Base-by-base conservation (phyloP, 2,113 vertebrate genomes). In the Gyps fulvus region DNA sequence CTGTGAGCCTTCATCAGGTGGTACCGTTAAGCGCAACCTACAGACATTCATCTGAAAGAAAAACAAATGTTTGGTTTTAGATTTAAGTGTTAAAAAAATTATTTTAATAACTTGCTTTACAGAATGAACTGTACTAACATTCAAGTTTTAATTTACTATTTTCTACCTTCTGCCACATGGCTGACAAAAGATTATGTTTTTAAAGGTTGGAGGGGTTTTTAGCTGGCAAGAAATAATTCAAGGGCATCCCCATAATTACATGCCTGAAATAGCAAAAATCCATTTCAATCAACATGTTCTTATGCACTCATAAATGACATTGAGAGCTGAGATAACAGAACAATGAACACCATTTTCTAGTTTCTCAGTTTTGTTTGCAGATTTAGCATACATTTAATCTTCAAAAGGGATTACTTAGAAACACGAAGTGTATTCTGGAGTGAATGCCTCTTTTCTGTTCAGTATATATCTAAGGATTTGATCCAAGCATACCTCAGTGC, bases 11-110 rank as follows among this genome's bases (percentile, higher is more conserved):
- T 98, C 98, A 79, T 98, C 99, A 0, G 98, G 97, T 21, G 99
- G 99, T 8, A 99, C 97, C 1, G 99, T 99, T 57, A 99, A 98
- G 73, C 99, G 98, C 19, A 99, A 98, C 69, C 99, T 98, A 55
- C 98, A 98, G 93, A 99, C 98, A 43, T 98, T 98, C 89, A 99
- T 98, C 99, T 99, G 96, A 52, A 92, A 83, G 78, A 96, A 89
- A 87, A 74, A 78, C 4, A 80, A 90, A 52, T 38, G 36, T 22
- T 92, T 61, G 55, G 13, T 49, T 83, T 93, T 65, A 62, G 43
- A 94, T 80, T 94, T 10, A 25, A n/a, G 19, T 20, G 7, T 88
- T 85, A 91, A 65, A 90, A 80, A 61, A 62, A 23, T 13, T 0
- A 63, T 47, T 79, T 65, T n/a, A 87, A 29, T 49, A 58, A 76